Evolutionary conservation across 2,888 invertebrate genomes (phyloP).

Genomic region (Onthophagus sagittarius): DNA sequence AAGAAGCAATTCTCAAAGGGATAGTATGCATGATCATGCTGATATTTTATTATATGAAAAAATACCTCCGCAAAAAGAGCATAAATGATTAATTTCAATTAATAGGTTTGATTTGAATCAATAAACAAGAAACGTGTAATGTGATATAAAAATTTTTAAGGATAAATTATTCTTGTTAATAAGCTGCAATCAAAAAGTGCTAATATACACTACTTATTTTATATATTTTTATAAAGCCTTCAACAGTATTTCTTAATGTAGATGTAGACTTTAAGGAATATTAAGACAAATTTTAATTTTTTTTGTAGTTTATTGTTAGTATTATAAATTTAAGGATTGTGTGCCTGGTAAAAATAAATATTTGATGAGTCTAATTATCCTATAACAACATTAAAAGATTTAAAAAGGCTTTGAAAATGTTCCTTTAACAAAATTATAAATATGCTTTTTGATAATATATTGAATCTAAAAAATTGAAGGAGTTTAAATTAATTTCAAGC

Average conservation of each 20-base stretch:
- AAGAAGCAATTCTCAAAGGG: neutral
- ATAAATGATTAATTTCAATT: neutral
- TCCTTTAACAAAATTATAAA: no score
- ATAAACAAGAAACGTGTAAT: neutral
- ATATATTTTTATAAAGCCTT: neutral
- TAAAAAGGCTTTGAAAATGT: no score
- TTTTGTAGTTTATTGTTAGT: no score
- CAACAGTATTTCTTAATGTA: neutral
- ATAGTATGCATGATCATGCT: neutral
- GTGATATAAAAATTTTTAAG: neutral
- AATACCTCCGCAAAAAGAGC: neutral
- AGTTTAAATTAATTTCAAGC: no score
- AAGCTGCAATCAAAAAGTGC: neutral
- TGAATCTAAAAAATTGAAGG: no score
- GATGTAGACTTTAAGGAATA: neutral
- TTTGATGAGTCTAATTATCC: no score
- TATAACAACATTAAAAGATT: no score
- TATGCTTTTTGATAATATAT: no score
- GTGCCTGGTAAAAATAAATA: no score
- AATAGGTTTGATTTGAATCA: no score
- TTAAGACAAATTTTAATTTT: neutral
- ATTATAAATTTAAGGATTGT: no score
- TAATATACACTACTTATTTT: neutral
- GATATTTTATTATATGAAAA: conserved; percentile 9
- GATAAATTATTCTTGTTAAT: neutral